Evolutionary conservation across 2,113 vertebrate genomes (phyloP), one percentile per base, ranked within the genome.

Genomic region (Sorex araneus): DNA sequence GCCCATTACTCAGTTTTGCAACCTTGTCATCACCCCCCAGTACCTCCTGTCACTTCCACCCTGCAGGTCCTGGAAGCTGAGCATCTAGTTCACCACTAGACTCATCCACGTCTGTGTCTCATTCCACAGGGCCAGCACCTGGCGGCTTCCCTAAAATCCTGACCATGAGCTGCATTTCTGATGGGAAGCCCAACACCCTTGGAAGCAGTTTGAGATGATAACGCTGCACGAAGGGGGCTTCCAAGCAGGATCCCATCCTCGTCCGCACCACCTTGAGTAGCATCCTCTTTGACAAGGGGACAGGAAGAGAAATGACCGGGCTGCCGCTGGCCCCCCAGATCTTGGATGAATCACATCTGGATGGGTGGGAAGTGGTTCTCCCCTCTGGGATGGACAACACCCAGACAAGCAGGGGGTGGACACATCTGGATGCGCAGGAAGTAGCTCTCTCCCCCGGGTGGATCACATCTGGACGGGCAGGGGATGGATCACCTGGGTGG

Each of bases 131-230:
- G 43, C 47, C 64, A 47, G 77, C 87, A 91, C 74, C 64, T 84
- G 84, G 73, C 8, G 10, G 36, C 73, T 71, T 78, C 84, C 40
- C 36, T 91, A 66, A 84, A 50, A 86, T 81, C 50, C 93, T 30
- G 13, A 76, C 81, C 63, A 93, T 64, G n/a, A 92, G 64, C 57
- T 86, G 75, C 90, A 85, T 82, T 74, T 30, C 60, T 93, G 66
- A 71, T 27, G 32, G 28, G 28, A 3, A 36, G 36, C 28, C 70
- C 28, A 70, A 27, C 66, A 54, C 43, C 69, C 45, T 34, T 3
- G 30, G 67, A 74, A 87, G 83, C 78, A 45, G 64, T 80, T 64
- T 9, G 18, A 78, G 90, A 89, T 94, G 87, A 69, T 28, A 76
- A 36, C 36, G 50, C 79, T 30, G 34, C 11, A 40, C n/a, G 60